Evolutionary conservation across 2,113 vertebrate species (phyloP), one percentile per base, ranked within the genome.

Genomic region (Salvelinus alpinus): DNA sequence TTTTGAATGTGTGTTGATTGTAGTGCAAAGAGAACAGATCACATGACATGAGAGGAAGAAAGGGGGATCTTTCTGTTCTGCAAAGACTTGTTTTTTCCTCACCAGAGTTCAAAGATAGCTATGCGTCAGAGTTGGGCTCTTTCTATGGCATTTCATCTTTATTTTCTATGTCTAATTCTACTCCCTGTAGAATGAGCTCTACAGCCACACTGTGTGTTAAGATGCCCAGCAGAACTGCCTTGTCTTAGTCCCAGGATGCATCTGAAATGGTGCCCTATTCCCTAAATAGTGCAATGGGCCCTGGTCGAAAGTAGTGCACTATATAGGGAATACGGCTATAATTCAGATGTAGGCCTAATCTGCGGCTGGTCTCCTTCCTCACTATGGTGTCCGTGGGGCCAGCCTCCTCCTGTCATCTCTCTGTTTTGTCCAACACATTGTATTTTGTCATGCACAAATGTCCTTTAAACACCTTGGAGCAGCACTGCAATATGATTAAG

Each of bases 401-500:
- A 70, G 75, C 44, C 79, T 82, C n/a, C 64, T 24, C 64, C 64
- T 24, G 25, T 11, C 62, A 2, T 3, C 62, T 24, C 65, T 20
- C 73, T 79, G 78, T 85, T 87, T 88, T 88, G 89, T 87, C 87
- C 86, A 84, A 87, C 89, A 89, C 82, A 88, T 77, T 62, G 16
- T 1, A 83, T 89, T 88, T 90, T 75, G 85, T 87, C 83, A 77
- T 88, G 84, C 86, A 87, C 87, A 89, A 87, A 91, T 87, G 88
- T 91, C 89, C 87, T 91, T 82, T 81, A 77, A 80, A 86, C 87
- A 91, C 88, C 87, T 90, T 85, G 87, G 84, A 77, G 88, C 80
- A 64, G 68, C 29, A 75, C 81, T 81, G 80, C 88, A 87, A 89
- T 89, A 82, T 92, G 88, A 92, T 92, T 90, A 93, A 90, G 84